These are phyloP conservation scores for Semicossyphus pulcher DNA, from an alignment of 2,113 vertebrate species.

Conservation along the genomic window DNA sequence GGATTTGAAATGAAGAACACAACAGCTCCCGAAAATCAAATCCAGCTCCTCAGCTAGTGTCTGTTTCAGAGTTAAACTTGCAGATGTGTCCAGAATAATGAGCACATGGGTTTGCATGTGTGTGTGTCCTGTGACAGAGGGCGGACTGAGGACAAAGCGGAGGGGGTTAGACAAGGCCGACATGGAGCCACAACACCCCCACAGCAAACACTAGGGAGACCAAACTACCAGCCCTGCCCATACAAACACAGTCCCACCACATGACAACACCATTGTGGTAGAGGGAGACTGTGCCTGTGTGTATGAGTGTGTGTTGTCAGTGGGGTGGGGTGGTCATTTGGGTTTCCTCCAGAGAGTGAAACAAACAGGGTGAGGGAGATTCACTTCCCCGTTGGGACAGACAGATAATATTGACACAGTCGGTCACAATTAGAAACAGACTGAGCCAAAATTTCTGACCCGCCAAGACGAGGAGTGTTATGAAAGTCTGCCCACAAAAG, in stretches of 20 bases:
- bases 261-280: constrained; percentile 72
- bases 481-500: not conserved
- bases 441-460: constrained; percentile 25
- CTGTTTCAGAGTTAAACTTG: constrained; percentile 2
- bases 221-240: constrained; percentile 54
- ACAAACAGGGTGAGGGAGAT: constrained; percentile 66
- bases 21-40: not conserved
- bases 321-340: constrained; percentile 51
- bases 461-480: not conserved
- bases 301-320: constrained; percentile 27
- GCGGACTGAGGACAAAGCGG: constrained; percentile 57
- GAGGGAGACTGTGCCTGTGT: constrained; percentile 39
- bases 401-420: constrained; percentile 73
- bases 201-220: constrained; percentile 66
- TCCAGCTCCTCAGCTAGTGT: not conserved
- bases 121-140: constrained; percentile 48
- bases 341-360: constrained; percentile 69
- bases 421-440: constrained; percentile 55
- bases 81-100: constrained; percentile 10
- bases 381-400: constrained; percentile 69
- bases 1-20: not conserved
- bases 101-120: constrained; percentile 28
- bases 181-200: constrained; percentile 73
- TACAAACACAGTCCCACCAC: constrained; percentile 55
- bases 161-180: constrained; percentile 47